Conservation (phyloP, 1,140 invertebrate species). For the Calycopis cecrops region DNA sequence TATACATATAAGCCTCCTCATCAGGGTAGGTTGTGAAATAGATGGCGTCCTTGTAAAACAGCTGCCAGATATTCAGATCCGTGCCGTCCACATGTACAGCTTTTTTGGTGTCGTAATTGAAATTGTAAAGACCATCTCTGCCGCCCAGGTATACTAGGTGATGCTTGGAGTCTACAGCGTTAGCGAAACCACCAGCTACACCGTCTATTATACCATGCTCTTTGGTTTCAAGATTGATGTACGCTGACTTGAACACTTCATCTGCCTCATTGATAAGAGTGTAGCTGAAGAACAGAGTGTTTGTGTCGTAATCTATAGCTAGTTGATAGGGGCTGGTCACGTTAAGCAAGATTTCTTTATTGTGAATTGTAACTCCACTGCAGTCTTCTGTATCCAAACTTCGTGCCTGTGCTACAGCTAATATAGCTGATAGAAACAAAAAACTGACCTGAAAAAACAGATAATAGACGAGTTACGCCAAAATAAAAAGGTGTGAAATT, state of each 20-base stretch:
- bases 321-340: slow-evolving; percentile 45
- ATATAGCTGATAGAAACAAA: slow-evolving; percentile 17
- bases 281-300: slow-evolving; percentile 50
- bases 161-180: slow-evolving; percentile 33
- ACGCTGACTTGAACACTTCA: slow-evolving; percentile 35
- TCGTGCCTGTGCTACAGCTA: slow-evolving; percentile 20
- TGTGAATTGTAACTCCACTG: slow-evolving; percentile 31
- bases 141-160: slow-evolving; percentile 43
- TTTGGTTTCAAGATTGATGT: slow-evolving; percentile 41
- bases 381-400: slow-evolving; percentile 31
- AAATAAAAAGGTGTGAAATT: no score
- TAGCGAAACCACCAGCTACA: slow-evolving; percentile 44
- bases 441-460: slow-evolving; percentile 36
- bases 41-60: slow-evolving; percentile 45
- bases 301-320: slow-evolving; percentile 42
- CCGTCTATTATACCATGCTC: slow-evolving; percentile 32
- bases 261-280: slow-evolving; percentile 18
- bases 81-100: slow-evolving; percentile 29
- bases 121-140: slow-evolving; percentile 41
- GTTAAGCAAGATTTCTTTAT: slow-evolving; percentile 33
- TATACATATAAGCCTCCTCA: slow-evolving; percentile 36
- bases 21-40: slow-evolving; percentile 46
- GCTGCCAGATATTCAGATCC: slow-evolving; percentile 43
- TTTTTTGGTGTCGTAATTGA: slow-evolving; percentile 34
- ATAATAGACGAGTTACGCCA: neutral